Percentiles rank a stretch among this genome's conserved stretches.
Conservation (phyloP, 2,797 vertebrate species). For the Halcyon smyrnensis region DNA sequence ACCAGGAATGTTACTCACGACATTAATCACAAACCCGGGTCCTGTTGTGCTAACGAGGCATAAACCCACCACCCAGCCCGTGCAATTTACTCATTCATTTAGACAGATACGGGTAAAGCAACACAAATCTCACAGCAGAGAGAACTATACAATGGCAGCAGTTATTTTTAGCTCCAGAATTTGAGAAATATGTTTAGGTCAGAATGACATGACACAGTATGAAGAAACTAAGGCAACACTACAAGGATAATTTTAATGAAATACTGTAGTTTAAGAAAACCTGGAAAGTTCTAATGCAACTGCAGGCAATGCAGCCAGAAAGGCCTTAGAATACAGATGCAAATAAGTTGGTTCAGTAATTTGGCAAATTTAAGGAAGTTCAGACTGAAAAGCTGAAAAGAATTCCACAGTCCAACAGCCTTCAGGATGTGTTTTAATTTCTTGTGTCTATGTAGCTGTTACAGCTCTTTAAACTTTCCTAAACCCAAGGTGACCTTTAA, state of each 20-base stretch:
- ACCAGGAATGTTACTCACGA: neutral
- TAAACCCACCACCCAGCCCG: neutral
- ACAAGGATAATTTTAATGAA: neutral
- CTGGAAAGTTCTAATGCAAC: conserved; percentile 2
- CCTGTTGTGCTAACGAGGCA: neutral
- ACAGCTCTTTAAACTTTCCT: conserved; percentile 52
- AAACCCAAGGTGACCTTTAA: conserved; percentile 66
- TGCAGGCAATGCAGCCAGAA: conserved; percentile 12
- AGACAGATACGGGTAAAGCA: conserved; percentile 17
- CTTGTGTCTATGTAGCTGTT: conserved; percentile 59
- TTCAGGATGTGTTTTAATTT: conserved; percentile 54
- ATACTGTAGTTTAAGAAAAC: conserved; percentile 29
- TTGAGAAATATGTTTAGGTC: neutral
- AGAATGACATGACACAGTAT: neutral
- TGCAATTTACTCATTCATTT: neutral
- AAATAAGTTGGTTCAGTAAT: conserved; percentile 12
- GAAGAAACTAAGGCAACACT: neutral
- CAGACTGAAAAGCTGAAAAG: conserved; percentile 50
- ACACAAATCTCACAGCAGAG: neutral
- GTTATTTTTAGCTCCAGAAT: conserved; percentile 20
- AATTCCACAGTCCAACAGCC: conserved; percentile 27
- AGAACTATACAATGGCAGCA: neutral
- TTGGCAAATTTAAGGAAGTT: conserved; percentile 49
- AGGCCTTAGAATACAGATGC: conserved; percentile 24
- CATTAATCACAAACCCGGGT: neutral